phyloP scores from a whole-genome alignment of 92 coral and sea anemone genomes.

The Parazoanthus swiftii region DNA sequence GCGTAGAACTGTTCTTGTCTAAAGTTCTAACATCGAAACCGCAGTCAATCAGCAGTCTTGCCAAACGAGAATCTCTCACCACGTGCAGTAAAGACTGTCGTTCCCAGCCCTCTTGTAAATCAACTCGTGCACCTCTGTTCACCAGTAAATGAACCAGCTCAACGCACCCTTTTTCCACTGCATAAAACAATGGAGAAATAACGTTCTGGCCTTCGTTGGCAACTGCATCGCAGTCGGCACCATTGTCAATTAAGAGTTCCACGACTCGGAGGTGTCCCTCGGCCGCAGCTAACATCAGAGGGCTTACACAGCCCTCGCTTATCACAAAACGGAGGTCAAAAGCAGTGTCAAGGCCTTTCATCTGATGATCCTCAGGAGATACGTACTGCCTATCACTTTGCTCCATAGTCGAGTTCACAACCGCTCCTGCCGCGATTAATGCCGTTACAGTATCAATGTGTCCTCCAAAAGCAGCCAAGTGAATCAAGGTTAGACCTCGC shows the following conservation, averaged over 20 bases:
- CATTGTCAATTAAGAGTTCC: conserved; percentile 17
- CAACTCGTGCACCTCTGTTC: conserved; percentile 10
- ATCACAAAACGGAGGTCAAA: conserved; percentile 23
- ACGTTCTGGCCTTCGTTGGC: background rate
- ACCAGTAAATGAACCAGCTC: conserved; percentile 10
- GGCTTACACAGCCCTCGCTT: conserved; percentile 18
- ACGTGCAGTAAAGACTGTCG: conserved; percentile 26
- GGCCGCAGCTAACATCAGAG: conserved; percentile 32
- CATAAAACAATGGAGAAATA: conserved; percentile 16
- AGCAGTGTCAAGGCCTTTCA: background rate
- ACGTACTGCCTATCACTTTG: background rate
- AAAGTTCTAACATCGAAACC: background rate
- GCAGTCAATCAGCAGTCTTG: conserved; percentile 14
- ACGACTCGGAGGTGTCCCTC: conserved; percentile 1
- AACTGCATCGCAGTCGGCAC: background rate
- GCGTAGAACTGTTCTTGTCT: conserved; percentile 10
- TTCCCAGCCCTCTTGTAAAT: conserved; percentile 23
- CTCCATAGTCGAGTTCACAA: conserved; percentile 32
- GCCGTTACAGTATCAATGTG: background rate
- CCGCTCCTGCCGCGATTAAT: conserved; percentile 16
- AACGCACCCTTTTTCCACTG: conserved; percentile 6
- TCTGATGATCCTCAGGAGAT: background rate
- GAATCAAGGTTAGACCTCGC: conserved; percentile 24
- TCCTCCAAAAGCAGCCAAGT: conserved; percentile 32
- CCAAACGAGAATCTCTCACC: conserved; percentile 10